These are phyloP conservation scores for Diarsia dahlii DNA, from an alignment of 2,888 invertebrate genomes.

Conservation along the genomic window DNA sequence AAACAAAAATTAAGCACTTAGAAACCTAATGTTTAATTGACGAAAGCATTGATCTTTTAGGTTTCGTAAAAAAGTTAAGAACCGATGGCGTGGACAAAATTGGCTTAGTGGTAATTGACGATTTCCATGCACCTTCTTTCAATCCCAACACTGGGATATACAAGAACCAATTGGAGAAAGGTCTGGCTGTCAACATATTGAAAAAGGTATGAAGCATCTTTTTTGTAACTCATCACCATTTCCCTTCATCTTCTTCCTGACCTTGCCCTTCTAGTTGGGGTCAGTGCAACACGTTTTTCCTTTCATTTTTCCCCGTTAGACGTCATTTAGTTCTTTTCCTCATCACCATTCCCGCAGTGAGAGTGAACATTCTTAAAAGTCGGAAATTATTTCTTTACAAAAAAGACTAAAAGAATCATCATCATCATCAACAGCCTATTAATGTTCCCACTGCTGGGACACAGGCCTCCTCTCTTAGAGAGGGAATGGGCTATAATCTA, in stretches of 20 bases:
- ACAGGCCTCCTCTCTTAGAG: too few species aligned
- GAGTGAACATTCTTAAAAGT: not conserved
- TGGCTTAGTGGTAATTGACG: constrained; percentile 87
- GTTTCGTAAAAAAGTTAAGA: constrained; percentile 93
- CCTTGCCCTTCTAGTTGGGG: too few species aligned
- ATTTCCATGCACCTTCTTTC: constrained; percentile 87
- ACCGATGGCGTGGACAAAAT: constrained; percentile 89
- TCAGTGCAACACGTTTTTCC: too few species aligned
- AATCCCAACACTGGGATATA: constrained; percentile 85
- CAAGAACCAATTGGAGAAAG: constrained; percentile 88
- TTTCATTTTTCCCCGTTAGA: too few species aligned
- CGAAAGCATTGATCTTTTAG: constrained; percentile 73
- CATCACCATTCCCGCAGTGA: not conserved
- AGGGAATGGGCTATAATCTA: too few species aligned
- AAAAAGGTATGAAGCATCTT: constrained; percentile 69
- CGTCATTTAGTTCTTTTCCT: too few species aligned
- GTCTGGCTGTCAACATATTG: constrained; percentile 92
- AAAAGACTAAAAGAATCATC: too few species aligned
- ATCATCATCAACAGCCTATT: too few species aligned
- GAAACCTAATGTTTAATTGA: not conserved
- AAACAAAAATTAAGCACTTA: too few species aligned
- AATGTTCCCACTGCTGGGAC: too few species aligned
- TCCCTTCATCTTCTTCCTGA: too few species aligned
- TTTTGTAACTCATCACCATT: not conserved
- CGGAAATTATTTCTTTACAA: not conserved